A percentile compares a stretch with the other conserved stretches of the same genome.
Conservation (phyloP, 2,797 vertebrate species). For the Enteromius paludinosus region DNA sequence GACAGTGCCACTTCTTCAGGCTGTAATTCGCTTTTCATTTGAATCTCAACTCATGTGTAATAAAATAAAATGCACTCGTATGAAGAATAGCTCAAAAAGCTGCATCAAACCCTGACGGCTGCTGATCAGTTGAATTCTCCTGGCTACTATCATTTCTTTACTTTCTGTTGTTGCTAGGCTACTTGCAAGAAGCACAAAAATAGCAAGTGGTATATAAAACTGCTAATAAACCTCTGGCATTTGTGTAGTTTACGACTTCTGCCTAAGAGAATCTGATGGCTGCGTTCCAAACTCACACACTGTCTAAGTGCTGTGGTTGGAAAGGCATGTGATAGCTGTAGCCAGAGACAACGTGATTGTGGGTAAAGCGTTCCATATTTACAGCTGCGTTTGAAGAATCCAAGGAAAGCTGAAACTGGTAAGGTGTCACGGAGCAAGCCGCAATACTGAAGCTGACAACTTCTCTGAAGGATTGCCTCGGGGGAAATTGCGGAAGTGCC, state of each 20-base stretch:
- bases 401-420: conserved; percentile 33
- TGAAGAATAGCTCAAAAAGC: neutral
- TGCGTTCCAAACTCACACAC: conserved; percentile 24
- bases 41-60: conserved; percentile 32
- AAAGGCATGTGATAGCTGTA: conserved; percentile 12
- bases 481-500: conserved; percentile 64
- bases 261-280: neutral
- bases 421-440: conserved; percentile 32
- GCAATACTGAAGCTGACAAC: conserved; percentile 60
- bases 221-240: conserved; percentile 35
- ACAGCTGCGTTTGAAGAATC: conserved; percentile 37
- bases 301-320: neutral
- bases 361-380: conserved; percentile 43
- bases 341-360: neutral
- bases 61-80: conserved; percentile 19
- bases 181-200: conserved; percentile 41
- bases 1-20: conserved; percentile 29
- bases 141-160: conserved; percentile 23
- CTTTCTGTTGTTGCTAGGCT: conserved; percentile 52
- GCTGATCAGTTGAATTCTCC: conserved; percentile 21
- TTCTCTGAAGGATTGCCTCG: conserved; percentile 61
- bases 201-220: conserved; percentile 37
- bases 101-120: neutral
- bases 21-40: conserved; percentile 33
- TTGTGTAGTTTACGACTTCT: conserved; percentile 35